phyloP scores from a whole-genome alignment of 2,797 vertebrate genomes.

The Cossypha caffra region DNA sequence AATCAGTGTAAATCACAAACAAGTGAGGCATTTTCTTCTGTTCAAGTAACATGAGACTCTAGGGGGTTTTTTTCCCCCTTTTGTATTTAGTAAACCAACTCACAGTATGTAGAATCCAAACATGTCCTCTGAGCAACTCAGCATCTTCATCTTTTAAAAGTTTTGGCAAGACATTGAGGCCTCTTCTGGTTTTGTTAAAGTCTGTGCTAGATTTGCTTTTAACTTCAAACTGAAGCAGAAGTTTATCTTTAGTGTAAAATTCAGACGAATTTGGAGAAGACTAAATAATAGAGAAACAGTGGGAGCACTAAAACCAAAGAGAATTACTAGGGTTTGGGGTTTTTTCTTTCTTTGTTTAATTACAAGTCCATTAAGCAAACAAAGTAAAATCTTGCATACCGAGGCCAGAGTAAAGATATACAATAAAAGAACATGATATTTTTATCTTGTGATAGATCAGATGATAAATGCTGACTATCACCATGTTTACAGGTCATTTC shows the following conservation, averaged over 20 bases:
- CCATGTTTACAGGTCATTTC: not conserved
- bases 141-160: not conserved
- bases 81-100: not conserved
- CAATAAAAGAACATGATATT: not conserved
- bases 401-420: not conserved
- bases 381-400: not conserved
- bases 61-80: not conserved
- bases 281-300: not conserved
- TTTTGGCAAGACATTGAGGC: not conserved
- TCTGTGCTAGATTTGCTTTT: not conserved
- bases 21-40: not conserved
- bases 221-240: not conserved
- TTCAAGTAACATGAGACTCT: not conserved
- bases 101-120: not conserved
- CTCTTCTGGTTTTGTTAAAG: not conserved
- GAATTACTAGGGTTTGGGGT: not conserved
- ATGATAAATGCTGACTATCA: not conserved
- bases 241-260: not conserved
- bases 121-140: not conserved
- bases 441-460: not conserved
- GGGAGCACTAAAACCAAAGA: not conserved
- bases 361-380: not conserved
- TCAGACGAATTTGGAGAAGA: not conserved
- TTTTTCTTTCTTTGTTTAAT: not conserved
- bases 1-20: not conserved